Evolutionary conservation across 2,888 invertebrate genomes (phyloP).

Genomic region (Andrena haemorrhoa): DNA sequence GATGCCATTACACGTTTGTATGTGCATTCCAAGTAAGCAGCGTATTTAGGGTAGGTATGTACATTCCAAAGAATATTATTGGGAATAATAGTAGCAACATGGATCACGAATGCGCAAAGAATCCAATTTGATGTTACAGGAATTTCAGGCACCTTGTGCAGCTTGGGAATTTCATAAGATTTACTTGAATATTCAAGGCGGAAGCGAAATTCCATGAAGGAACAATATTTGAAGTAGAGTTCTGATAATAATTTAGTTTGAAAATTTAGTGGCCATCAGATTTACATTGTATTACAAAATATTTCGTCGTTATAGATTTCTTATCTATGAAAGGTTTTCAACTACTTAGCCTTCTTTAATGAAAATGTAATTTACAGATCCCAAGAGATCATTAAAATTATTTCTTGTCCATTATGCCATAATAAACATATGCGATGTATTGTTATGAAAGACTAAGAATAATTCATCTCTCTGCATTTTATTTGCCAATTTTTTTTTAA

Average conservation of each 20-base stretch:
- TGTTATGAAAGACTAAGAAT: no score
- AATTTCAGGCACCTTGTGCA: constrained; percentile 9
- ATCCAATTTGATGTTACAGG: constrained; percentile 14
- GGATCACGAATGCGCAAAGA: background rate
- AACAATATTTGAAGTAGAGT: constrained; percentile 1
- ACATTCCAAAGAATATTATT: constrained; percentile 3
- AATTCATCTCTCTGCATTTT: no score
- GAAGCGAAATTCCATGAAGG: background rate
- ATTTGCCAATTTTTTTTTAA: no score
- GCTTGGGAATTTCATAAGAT: background rate
- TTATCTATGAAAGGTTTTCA: background rate
- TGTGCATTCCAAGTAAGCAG: no score
- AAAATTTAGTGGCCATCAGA: background rate
- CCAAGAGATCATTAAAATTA: background rate
- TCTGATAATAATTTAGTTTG: background rate
- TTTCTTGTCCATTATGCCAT: no score
- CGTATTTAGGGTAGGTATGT: background rate
- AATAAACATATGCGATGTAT: no score
- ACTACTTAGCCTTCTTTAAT: no score
- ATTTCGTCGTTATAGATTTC: background rate
- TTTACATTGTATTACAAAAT: background rate
- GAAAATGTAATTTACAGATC: background rate
- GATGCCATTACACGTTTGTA: no score
- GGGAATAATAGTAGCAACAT: background rate
- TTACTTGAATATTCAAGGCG: background rate